phyloP scores from a whole-genome alignment of 2,797 vertebrate genomes.

The Sciurus vulgaris region DNA sequence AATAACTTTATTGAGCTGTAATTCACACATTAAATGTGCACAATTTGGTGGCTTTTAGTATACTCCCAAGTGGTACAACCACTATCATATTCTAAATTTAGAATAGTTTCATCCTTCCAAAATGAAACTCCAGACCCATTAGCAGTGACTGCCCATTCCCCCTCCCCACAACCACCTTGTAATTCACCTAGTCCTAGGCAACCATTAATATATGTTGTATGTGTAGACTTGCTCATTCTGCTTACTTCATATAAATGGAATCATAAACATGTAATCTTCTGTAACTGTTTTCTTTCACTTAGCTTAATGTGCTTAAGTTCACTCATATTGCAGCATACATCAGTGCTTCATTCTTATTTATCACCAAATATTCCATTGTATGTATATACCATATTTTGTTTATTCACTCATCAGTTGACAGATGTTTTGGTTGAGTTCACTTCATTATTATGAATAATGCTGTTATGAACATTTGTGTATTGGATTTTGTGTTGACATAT shows the following conservation, averaged over 20 bases:
- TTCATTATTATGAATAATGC: neutral
- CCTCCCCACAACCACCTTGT: fast-evolving
- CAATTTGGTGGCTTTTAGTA: neutral
- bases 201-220: neutral
- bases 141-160: neutral
- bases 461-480: neutral
- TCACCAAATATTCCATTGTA: neutral
- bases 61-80: neutral
- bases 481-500: neutral
- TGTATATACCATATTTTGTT: neutral
- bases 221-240: neutral
- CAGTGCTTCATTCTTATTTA: neutral
- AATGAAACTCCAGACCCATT: neutral
- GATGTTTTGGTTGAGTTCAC: neutral
- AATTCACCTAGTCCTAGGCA: neutral
- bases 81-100: neutral
- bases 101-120: neutral
- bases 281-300: neutral
- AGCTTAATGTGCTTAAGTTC: neutral
- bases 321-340: neutral
- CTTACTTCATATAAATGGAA: neutral
- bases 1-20: neutral
- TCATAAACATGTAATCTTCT: neutral
- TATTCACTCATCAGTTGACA: neutral
- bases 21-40: neutral